These are phyloP conservation scores for Rhagologus leucostigma DNA, from an alignment of 2,113 vertebrate genomes.

Conservation along the genomic window DNA sequence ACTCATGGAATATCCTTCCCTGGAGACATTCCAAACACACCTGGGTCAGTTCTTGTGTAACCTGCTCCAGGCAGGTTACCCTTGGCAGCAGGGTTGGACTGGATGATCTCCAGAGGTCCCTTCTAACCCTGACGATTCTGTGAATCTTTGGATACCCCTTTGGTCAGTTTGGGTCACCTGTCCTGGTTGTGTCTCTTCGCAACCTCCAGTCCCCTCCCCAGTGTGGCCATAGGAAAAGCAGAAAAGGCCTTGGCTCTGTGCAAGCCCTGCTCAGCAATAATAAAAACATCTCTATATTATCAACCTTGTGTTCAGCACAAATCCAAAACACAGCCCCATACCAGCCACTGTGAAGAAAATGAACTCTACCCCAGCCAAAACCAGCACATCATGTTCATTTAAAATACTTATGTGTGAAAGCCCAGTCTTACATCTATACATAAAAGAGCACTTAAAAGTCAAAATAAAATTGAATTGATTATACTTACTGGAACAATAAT, in stretches of 20 bases:
- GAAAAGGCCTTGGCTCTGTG: background rate
- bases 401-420: background rate
- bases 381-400: background rate
- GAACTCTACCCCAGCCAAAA: background rate
- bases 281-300: background rate
- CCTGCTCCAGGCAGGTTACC: background rate
- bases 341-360: background rate
- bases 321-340: background rate
- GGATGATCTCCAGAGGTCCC: background rate
- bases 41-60: background rate
- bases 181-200: background rate
- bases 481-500: background rate
- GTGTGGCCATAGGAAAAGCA: fast-evolving
- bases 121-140: background rate
- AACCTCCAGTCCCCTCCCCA: background rate
- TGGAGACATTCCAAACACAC: background rate
- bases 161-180: background rate
- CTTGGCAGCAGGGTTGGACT: background rate
- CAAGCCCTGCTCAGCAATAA: background rate
- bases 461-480: background rate
- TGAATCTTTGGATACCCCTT: background rate
- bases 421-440: fast-evolving
- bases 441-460: background rate
- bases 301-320: background rate
- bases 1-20: background rate